Percentiles rank a stretch among this genome's conserved stretches.
Evolutionary conservation across 2,888 invertebrate species (phyloP).

Genomic region (Andrena camellia): DNA sequence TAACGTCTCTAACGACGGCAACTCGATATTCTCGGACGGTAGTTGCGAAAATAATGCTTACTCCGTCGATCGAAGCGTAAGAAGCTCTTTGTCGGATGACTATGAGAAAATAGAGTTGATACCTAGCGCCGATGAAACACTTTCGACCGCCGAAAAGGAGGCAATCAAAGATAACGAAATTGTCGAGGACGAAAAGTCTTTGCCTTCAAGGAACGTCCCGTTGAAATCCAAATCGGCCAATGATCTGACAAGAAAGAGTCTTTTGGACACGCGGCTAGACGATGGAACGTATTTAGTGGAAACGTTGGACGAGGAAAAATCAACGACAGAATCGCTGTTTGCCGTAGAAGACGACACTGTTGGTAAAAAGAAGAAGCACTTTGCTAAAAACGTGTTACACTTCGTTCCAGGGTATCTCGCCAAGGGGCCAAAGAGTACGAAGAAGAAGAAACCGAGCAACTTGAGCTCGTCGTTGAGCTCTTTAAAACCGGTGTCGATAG

Average conservation of each 20-base stretch:
- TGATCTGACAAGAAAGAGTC: slow-evolving; percentile 18
- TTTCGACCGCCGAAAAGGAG: background rate
- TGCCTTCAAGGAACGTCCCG: background rate
- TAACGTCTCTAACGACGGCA: background rate
- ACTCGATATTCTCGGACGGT: background rate
- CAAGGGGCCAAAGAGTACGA: slow-evolving; percentile 68
- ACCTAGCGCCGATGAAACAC: background rate
- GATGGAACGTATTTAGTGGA: background rate
- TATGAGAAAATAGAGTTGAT: slow-evolving; percentile 59
- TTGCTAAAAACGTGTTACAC: slow-evolving; percentile 76
- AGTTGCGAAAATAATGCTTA: background rate
- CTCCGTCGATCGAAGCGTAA: background rate
- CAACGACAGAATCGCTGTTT: background rate
- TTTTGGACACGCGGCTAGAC: background rate
- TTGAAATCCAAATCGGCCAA: slow-evolving; percentile 25
- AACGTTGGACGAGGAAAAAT: background rate
- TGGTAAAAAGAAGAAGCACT: slow-evolving; percentile 64
- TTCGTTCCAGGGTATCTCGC: slow-evolving; percentile 74
- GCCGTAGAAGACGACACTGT: background rate
- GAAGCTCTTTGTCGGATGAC: slow-evolving; percentile 31
- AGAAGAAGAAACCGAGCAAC: slow-evolving; percentile 52
- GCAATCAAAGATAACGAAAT: background rate
- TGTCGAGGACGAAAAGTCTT: background rate
- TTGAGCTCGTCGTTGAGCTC: slow-evolving; percentile 37
- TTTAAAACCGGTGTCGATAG: slow-evolving; percentile 3